Evolutionary conservation across 2,113 vertebrate species (phyloP).

Genomic region (Ceyx melanurus): DNA sequence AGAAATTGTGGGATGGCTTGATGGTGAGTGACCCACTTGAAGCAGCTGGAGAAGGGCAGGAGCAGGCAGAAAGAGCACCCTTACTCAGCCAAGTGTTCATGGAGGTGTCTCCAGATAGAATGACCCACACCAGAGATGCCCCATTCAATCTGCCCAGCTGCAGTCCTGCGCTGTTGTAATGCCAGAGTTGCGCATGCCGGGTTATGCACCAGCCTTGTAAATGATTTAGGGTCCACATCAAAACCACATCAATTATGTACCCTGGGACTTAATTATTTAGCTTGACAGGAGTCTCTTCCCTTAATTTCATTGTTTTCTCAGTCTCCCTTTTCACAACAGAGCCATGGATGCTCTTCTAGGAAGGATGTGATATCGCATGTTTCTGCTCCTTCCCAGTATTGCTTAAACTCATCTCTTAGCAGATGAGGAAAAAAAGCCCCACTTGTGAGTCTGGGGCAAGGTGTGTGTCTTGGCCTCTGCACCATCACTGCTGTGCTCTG

Average conservation of each 20-base stretch:
- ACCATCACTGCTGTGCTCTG: neutral
- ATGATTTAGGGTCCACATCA: conserved; percentile 58
- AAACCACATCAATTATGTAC: conserved; percentile 57
- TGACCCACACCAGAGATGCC: neutral
- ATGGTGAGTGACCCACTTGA: rapidly evolving
- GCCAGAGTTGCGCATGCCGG: neutral
- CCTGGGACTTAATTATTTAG: conserved; percentile 61
- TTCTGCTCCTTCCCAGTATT: neutral
- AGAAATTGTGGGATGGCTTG: rapidly evolving
- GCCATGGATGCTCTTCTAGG: neutral
- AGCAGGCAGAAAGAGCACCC: neutral
- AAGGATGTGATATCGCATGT: rapidly evolving
- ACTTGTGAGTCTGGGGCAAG: neutral
- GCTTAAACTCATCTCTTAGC: neutral
- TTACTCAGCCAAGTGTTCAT: rapidly evolving
- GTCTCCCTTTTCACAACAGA: conserved; percentile 39
- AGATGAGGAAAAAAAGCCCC: neutral
- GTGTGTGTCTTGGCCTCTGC: neutral
- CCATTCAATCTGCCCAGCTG: rapidly evolving
- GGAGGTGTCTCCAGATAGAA: neutral
- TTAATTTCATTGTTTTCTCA: conserved; percentile 53
- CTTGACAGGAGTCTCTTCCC: conserved; percentile 48
- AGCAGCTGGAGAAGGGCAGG: neutral
- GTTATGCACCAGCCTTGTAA: conserved; percentile 33
- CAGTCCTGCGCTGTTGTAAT: neutral